These are phyloP conservation scores for Sander vitreus DNA, from an alignment of 2,113 vertebrate species.

Conservation along the genomic window DNA sequence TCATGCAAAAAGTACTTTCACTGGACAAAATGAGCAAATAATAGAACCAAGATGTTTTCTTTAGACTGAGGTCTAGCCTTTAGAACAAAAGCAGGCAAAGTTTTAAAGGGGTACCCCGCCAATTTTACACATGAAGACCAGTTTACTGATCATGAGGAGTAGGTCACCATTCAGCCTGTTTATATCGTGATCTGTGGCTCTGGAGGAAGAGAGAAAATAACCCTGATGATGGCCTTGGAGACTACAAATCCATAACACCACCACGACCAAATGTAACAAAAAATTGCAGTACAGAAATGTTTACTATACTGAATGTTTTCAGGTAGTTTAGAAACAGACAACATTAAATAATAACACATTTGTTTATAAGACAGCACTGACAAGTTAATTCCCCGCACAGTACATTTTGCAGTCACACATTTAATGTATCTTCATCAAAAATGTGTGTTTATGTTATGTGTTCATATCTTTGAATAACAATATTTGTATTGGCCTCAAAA, in stretches of 20 bases:
- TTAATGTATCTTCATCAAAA: background rate
- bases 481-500: background rate
- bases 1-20: constrained; percentile 25
- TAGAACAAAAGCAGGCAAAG: background rate
- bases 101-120: background rate
- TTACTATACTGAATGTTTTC: background rate
- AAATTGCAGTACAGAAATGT: background rate
- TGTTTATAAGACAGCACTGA: background rate
- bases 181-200: background rate
- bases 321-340: background rate
- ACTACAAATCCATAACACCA: background rate
- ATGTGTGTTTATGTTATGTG: background rate
- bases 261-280: background rate
- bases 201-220: background rate
- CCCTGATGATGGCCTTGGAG: background rate
- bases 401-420: background rate
- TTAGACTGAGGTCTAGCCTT: background rate
- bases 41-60: background rate
- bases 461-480: background rate
- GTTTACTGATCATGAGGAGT: background rate
- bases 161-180: background rate
- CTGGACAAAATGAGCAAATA: constrained; percentile 14
- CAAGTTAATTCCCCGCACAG: background rate
- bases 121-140: constrained; percentile 1
- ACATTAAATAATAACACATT: too few species aligned